Percentiles rank a stretch among this genome's conserved stretches.
These are phyloP conservation scores for Hemiscyllium ocellatum DNA, from an alignment of 2,113 vertebrate genomes.

Conservation along the genomic window DNA sequence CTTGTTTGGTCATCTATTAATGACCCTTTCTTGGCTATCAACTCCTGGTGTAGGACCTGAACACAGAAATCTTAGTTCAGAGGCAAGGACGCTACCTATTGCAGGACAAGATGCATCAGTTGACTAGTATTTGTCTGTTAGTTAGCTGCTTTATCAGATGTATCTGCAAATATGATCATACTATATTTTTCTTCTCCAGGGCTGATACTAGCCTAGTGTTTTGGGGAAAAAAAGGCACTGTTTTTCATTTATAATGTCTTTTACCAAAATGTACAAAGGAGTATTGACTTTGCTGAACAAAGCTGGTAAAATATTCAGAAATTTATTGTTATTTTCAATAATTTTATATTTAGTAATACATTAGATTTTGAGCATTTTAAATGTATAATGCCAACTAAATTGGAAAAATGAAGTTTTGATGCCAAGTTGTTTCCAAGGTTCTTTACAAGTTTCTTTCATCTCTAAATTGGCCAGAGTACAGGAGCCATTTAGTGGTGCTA, in stretches of 20 bases:
- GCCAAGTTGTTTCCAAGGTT: not conserved
- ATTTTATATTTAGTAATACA: not conserved
- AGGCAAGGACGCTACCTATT: too few species aligned
- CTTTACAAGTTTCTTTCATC: not conserved
- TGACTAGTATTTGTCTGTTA: not conserved
- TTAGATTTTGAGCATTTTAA: not conserved
- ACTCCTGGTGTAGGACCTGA: too few species aligned
- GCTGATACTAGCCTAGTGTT: not conserved
- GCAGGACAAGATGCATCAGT: too few species aligned
- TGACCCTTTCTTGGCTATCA: too few species aligned
- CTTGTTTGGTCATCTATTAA: too few species aligned
- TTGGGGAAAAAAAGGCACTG: not conserved
- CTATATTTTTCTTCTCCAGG: not conserved
- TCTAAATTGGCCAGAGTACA: not conserved
- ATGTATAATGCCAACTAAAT: not conserved
- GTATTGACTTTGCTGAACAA: not conserved
- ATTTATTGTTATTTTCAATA: not conserved
- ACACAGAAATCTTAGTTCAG: too few species aligned
- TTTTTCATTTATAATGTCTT: not conserved
- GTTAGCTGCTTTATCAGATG: not conserved
- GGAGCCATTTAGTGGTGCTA: not conserved
- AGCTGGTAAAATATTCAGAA: not conserved
- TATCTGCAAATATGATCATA: not conserved
- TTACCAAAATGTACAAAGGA: not conserved
- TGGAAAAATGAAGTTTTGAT: not conserved